Percentiles rank a stretch among this genome's conserved stretches.
Conservation (phyloP, 2,113 vertebrate genomes). For the Isichthys henryi region DNA sequence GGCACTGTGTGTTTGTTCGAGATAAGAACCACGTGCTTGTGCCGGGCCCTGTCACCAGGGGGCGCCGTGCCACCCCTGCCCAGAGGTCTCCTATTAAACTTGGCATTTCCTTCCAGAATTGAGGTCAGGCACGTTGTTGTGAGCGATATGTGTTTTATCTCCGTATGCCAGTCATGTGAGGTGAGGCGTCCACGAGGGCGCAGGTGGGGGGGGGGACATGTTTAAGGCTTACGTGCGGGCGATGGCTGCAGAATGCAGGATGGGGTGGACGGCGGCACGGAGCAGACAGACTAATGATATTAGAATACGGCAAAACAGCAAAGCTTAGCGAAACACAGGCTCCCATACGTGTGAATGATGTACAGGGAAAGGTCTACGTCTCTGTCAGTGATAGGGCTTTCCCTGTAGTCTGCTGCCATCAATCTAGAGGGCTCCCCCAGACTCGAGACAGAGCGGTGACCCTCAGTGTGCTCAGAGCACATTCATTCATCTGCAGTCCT, state of each 20-base stretch:
- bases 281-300: not conserved
- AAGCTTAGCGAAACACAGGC: not conserved
- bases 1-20: not conserved
- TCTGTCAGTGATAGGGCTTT: not conserved
- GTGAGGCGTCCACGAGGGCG: not conserved
- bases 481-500: not conserved
- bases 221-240: not conserved
- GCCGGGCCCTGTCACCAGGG: conserved; percentile 20
- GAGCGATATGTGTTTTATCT: conserved; percentile 35
- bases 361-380: not conserved
- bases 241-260: not conserved
- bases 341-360: not conserved
- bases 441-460: not conserved
- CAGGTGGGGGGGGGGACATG: not conserved
- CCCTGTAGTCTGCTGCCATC: not conserved
- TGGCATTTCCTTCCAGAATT: conserved; percentile 17
- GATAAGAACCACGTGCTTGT: not conserved
- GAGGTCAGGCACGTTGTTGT: conserved; percentile 35
- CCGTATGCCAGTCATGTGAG: conserved; percentile 19
- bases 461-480: not conserved
- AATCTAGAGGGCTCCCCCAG: not conserved
- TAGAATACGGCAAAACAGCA: not conserved
- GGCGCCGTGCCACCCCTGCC: not conserved
- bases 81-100: conserved; percentile 22
- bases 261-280: not conserved